Evolutionary conservation across 2,797 vertebrate species (phyloP), one percentile per base, ranked within the genome.

Genomic region (Vireo griseus): DNA sequence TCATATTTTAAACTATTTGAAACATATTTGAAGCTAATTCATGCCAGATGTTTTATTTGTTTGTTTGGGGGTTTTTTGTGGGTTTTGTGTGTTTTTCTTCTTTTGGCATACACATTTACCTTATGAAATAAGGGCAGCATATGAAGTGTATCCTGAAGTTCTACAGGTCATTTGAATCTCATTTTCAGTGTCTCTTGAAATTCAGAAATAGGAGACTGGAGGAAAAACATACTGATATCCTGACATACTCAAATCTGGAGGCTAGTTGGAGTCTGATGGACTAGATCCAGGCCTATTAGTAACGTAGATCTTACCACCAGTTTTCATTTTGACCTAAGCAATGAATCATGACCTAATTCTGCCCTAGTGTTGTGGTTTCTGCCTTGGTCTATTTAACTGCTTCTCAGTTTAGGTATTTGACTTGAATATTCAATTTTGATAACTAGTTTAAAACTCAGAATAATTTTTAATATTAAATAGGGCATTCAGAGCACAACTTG

Each of bases 31-130:
- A 35, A 52, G 24, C 5, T 62, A 31, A 33, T 74, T 82, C 0
- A 28, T 57, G 22, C 2, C 13, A 79, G 21, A 10, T 54, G 2
- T 17, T 35, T 63, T 69, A 8, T 19, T 51, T 86, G 6, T 25
- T 76, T 61, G 3, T 15, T 37, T 77, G 3, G 7, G 0, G 0
- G 5, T 48, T 12, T 48, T 42, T 42, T 3, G 11, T 6, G 13
- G 33, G 45, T 48, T 16, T 17, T 42, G 35, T 42, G 9, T 42
- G 18, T 42, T 42, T 13, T 39, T 63, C 47, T 16, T 33, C 35
- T 57, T 73, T 63, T 71, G 44, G 7, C 19, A 9, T 15, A 12
- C 4, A 18, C 1, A 6, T 77, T 75, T 59, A 1, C 15, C 13
- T 39, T 54, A 71, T 47, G 8, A 72, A 72, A 59, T 31, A 59